Percentiles rank a stretch among this genome's conserved stretches.
Evolutionary conservation across 1,140 invertebrate species (phyloP).

Genomic region (Hetaerina americana): DNA sequence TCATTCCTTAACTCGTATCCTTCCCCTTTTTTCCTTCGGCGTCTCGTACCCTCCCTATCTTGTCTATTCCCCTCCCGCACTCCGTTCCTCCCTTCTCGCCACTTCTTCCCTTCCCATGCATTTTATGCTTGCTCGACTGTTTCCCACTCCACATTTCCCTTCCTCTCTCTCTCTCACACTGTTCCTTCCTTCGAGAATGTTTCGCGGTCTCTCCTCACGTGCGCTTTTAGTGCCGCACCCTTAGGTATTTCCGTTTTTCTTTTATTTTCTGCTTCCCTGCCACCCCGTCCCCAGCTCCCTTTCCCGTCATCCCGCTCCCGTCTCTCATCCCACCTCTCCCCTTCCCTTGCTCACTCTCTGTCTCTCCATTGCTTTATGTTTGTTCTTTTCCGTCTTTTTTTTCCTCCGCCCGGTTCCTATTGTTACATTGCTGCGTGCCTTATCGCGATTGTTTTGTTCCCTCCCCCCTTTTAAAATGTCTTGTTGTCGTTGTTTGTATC

Average conservation of each 20-base stretch:
- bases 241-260: background rate
- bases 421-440: no score
- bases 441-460: no score
- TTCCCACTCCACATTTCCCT: background rate
- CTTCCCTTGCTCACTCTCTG: background rate
- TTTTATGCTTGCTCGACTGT: background rate
- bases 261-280: background rate
- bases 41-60: no score
- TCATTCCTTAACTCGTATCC: no score
- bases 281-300: background rate
- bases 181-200: no score
- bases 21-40: no score
- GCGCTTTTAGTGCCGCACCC: background rate
- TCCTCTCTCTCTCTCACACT: background rate
- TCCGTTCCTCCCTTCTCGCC: no score
- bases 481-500: no score
- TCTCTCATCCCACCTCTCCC: no score
- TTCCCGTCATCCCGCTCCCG: background rate
- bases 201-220: background rate
- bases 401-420: background rate
- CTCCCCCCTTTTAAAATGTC: no score
- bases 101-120: no score
- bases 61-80: no score
- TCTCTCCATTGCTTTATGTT: background rate
- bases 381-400: background rate